These are phyloP conservation scores for Phengaris arion DNA, from an alignment of 2,888 invertebrate species.

Conservation along the genomic window DNA sequence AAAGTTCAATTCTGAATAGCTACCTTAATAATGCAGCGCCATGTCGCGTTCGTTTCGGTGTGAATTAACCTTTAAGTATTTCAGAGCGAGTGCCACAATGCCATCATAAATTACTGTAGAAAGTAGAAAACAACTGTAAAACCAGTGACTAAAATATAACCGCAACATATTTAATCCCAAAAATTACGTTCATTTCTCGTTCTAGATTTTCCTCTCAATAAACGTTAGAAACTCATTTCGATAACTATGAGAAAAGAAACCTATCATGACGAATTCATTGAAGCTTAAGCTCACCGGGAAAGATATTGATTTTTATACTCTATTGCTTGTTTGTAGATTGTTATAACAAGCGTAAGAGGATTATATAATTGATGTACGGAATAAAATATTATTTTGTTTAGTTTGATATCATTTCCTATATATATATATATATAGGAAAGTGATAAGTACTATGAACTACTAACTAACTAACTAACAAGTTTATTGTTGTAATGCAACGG, in stretches of 20 bases:
- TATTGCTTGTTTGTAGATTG: neutral
- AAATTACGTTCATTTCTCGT: too few relatives aligned
- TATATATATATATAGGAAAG: too few relatives aligned
- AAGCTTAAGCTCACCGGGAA: neutral
- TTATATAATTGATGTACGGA: neutral
- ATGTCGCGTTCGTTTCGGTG: too few relatives aligned
- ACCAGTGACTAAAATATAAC: too few relatives aligned
- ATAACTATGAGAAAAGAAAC: neutral
- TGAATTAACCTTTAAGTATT: neutral
- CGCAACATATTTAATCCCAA: too few relatives aligned
- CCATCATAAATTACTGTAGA: too few relatives aligned
- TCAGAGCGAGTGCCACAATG: neutral
- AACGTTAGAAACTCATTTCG: neutral
- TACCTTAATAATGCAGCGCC: too few relatives aligned
- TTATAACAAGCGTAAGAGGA: conserved; percentile 22
- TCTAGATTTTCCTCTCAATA: too few relatives aligned
- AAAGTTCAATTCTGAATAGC: too few relatives aligned
- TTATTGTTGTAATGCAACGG: neutral
- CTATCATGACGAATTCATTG: neutral
- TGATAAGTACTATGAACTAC: too few relatives aligned
- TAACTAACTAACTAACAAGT: too few relatives aligned
- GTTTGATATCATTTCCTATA: neutral
- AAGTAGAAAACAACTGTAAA: neutral
- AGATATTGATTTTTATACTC: conserved; percentile 1
- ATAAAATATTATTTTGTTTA: neutral